Conservation (phyloP, 2,888 invertebrate species). For the Lamellibrachia satsuma region DNA sequence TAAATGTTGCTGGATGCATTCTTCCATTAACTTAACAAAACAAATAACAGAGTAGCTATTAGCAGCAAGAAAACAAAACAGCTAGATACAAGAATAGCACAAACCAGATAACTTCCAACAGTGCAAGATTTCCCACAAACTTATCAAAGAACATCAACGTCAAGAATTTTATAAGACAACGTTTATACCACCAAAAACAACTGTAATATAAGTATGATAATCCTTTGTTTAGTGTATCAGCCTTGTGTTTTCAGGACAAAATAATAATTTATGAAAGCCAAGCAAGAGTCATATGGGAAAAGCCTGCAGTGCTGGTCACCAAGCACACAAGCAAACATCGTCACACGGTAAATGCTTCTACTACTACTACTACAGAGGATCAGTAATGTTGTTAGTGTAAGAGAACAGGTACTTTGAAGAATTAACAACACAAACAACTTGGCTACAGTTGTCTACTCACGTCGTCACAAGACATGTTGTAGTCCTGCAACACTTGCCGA, state of each 20-base stretch:
- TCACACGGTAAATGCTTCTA: background rate
- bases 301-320: background rate
- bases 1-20: background rate
- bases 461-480: constrained; percentile 98
- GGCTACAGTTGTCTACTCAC: constrained; percentile 56
- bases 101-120: background rate
- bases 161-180: background rate
- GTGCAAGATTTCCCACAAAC: background rate
- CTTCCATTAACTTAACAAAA: background rate
- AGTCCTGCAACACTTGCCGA: constrained; percentile 88
- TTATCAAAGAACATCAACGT: background rate
- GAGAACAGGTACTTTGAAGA: background rate
- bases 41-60: background rate
- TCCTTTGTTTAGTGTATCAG: background rate
- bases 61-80: background rate
- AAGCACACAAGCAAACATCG: background rate
- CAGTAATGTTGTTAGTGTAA: background rate
- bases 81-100: background rate
- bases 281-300: background rate
- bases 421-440: background rate
- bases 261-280: background rate
- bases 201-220: background rate
- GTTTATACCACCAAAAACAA: background rate
- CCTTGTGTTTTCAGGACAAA: background rate
- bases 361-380: background rate